phyloP scores from a whole-genome alignment of 1,140 invertebrate species.

The Tetramorium simillimum region DNA sequence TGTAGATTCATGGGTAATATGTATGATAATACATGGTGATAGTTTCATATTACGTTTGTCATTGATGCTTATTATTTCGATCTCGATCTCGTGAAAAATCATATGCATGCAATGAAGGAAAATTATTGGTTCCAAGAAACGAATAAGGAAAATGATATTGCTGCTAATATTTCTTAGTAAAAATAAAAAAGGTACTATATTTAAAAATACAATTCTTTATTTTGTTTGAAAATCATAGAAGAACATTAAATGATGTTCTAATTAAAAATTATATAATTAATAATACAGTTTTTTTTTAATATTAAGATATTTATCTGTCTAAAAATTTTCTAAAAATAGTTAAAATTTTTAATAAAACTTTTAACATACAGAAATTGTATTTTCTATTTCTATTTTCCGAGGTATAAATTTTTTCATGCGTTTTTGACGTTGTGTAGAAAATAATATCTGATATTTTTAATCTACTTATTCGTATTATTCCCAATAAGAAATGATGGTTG shows the following conservation, averaged over 20 bases:
- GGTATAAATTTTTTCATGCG: neutral
- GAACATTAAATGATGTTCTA: neutral
- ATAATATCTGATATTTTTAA: neutral
- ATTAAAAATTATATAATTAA: neutral
- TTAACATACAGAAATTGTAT: neutral
- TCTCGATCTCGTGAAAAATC: neutral
- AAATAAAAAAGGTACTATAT: neutral
- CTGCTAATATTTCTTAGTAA: neutral
- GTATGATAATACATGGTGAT: neutral
- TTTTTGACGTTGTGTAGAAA: neutral
- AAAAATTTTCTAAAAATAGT: neutral
- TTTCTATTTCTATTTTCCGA: neutral
- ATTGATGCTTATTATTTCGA: constrained; percentile 19
- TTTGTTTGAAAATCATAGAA: neutral
- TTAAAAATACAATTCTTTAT: neutral
- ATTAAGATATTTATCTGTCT: neutral
- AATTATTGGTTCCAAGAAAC: neutral
- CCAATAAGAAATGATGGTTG: too few species aligned
- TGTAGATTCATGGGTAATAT: neutral
- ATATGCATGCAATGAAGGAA: neutral
- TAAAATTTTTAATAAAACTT: neutral
- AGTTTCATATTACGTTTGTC: constrained; percentile 8
- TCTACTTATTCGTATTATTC: neutral
- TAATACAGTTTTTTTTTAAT: neutral
- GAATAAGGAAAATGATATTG: constrained; percentile 21